Evolutionary conservation across 2,797 vertebrate genomes (phyloP), one percentile per base, ranked within the genome.

Genomic region (Neosilurus hyrtlii): DNA sequence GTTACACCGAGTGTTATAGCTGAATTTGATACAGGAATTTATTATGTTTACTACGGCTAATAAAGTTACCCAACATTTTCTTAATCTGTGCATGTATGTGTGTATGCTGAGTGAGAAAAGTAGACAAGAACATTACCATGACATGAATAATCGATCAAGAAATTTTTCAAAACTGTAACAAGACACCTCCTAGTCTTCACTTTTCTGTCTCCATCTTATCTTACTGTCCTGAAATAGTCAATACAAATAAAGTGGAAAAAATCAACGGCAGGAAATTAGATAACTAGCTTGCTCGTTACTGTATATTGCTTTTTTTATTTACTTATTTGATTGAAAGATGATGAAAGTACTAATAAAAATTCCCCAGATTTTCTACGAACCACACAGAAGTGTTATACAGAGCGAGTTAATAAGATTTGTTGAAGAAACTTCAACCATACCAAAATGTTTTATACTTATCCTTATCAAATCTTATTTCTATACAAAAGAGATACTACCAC

Each of bases 131-230:
- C 52, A 81, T 80, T 75, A 74, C 26, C 35, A 67, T 80, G 77
- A 80, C 71, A 84, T 68, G 73, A 84, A 81, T 76, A 76, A 81
- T 61, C 71, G 61, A 70, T 81, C 78, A 80, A 52, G 71, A 76
- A 79, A 84, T 81, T 76, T 77, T 67, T 81, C 57, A 76, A 84
- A 81, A 84, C 59, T 81, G 63, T 81, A 79, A 75, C 6, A 20
- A 63, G 62, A 57, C 62, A 26, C 79, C 68, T 70, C 72, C 73
- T 67, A 76, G 54, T 37, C 56, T n/a, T 43, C 56, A 26, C 8
- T 54, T 37, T 52, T 73, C 70, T 30, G 35, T n/a, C 68, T 73
- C 18, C 15, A 18, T 51, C 59, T 71, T 7, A 15, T 75, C 71
- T 61, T 35, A 18, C 4, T 71, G 37, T 20, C 15, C 51, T n/a